phyloP scores from a whole-genome alignment of 2,888 invertebrate species.

The Steinernema scapterisci region DNA sequence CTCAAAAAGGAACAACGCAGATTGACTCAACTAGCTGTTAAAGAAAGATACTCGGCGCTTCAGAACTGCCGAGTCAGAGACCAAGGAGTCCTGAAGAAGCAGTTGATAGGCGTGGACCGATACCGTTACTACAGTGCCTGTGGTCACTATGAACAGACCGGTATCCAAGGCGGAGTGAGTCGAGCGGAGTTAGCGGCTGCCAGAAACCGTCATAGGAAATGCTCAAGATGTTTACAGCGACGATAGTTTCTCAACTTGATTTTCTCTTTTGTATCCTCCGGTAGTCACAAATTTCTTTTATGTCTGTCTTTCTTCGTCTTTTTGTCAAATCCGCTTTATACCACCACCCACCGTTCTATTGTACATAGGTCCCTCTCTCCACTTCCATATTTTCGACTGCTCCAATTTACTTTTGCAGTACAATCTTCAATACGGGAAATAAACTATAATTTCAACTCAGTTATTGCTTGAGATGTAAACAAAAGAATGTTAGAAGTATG shows the following conservation, averaged over 20 bases:
- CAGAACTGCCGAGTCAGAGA: slow-evolving; percentile 2
- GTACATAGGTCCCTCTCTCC: too few relatives aligned
- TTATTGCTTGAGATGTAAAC: too few relatives aligned
- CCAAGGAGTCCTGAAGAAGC: slow-evolving; percentile 10
- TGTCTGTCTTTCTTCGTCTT: too few relatives aligned
- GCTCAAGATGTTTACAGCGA: slow-evolving; percentile 15
- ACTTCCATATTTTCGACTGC: too few relatives aligned
- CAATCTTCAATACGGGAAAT: too few relatives aligned
- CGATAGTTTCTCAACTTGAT: not conserved
- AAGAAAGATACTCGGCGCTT: not conserved
- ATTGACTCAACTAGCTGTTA: not conserved
- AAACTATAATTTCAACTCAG: too few relatives aligned
- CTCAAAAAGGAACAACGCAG: slow-evolving; percentile 2
- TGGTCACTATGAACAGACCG: slow-evolving; percentile 42
- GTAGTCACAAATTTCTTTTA: too few relatives aligned
- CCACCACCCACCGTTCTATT: too few relatives aligned
- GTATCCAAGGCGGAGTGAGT: slow-evolving; percentile 16
- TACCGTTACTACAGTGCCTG: slow-evolving; percentile 41
- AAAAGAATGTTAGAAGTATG: too few relatives aligned
- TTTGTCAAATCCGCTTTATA: too few relatives aligned
- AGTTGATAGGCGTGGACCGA: slow-evolving; percentile 29
- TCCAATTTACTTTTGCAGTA: too few relatives aligned
- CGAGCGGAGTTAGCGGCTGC: slow-evolving; percentile 13
- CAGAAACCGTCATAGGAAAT: slow-evolving; percentile 5
- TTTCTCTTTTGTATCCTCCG: too few relatives aligned